Conservation (phyloP, 2,888 invertebrate species). For the Cenopis cana region DNA sequence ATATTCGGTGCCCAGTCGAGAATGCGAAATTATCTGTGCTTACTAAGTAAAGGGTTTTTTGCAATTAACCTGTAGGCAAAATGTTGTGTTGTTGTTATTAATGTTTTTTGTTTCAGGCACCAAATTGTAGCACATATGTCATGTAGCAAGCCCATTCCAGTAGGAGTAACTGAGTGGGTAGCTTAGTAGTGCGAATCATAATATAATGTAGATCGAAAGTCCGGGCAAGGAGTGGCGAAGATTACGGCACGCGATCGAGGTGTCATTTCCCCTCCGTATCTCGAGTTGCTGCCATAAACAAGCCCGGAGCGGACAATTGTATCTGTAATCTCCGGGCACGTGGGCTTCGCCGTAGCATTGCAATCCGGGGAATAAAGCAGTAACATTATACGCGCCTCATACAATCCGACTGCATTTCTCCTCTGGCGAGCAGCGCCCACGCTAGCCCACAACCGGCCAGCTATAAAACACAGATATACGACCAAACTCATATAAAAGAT, state of each 20-base stretch:
- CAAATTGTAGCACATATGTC: background rate
- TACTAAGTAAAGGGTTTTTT: background rate
- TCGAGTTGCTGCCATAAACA: slow-evolving; percentile 72
- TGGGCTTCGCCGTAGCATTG: slow-evolving; percentile 57
- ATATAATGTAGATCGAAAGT: slow-evolving; percentile 46
- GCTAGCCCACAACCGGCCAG: slow-evolving; percentile 60
- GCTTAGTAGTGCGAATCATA: background rate
- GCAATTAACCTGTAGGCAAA: background rate
- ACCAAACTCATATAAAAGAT: slow-evolving; percentile 70
- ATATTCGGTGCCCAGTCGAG: background rate
- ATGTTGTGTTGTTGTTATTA: background rate
- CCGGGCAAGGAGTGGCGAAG: slow-evolving; percentile 52
- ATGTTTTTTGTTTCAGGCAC: background rate
- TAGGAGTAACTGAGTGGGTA: background rate
- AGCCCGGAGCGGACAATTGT: slow-evolving; percentile 75
- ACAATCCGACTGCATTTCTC: slow-evolving; percentile 20
- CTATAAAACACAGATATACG: slow-evolving; percentile 77
- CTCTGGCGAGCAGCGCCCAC: slow-evolving; percentile 77
- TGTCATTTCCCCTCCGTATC: slow-evolving; percentile 72
- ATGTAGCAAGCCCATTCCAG: background rate
- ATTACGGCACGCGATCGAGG: slow-evolving; percentile 66
- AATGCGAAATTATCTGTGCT: slow-evolving; percentile 13
- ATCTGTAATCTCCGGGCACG: slow-evolving; percentile 76
- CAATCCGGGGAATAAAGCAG: slow-evolving; percentile 15
- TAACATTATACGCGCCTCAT: slow-evolving; percentile 15